phyloP scores from a whole-genome alignment of 37 sponge, comb jelly and placozoan genomes.

The Hormiphora californensis region DNA sequence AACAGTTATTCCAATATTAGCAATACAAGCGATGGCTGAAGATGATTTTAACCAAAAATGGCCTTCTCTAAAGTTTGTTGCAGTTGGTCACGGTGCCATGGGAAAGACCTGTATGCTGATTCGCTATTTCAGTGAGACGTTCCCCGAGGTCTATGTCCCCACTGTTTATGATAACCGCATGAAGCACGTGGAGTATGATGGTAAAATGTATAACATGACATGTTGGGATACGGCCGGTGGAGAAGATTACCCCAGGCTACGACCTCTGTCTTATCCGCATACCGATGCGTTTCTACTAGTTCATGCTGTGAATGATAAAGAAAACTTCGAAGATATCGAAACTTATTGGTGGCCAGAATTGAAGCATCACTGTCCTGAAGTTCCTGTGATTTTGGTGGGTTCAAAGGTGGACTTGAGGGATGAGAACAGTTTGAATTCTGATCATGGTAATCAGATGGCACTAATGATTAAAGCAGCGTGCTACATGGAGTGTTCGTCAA shows the following conservation, averaged over 20 bases:
- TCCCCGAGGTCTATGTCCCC: not conserved
- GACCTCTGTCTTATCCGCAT: not conserved
- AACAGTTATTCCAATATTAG: not conserved
- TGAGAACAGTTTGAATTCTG: not conserved
- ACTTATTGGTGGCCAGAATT: slow-evolving; percentile 5
- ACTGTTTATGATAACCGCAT: not conserved
- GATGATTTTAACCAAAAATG: too few species aligned
- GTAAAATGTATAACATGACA: not conserved
- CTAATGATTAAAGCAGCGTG: not conserved
- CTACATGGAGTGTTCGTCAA: not conserved
- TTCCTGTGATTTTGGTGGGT: not conserved
- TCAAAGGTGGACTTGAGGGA: not conserved
- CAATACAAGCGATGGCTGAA: not conserved
- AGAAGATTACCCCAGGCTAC: not conserved
- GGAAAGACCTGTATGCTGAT: not conserved
- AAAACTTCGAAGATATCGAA: not conserved
- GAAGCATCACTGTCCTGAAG: not conserved
- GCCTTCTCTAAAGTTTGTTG: not conserved
- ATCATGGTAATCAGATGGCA: not conserved
- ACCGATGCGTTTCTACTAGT: slow-evolving; percentile 12
- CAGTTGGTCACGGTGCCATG: not conserved
- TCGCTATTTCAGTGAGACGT: not conserved
- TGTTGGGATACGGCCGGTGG: not conserved
- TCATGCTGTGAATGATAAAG: not conserved
- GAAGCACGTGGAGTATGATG: not conserved